These are phyloP conservation scores for Masticophis lateralis DNA, from an alignment of 2,797 vertebrate genomes.

Conservation along the genomic window DNA sequence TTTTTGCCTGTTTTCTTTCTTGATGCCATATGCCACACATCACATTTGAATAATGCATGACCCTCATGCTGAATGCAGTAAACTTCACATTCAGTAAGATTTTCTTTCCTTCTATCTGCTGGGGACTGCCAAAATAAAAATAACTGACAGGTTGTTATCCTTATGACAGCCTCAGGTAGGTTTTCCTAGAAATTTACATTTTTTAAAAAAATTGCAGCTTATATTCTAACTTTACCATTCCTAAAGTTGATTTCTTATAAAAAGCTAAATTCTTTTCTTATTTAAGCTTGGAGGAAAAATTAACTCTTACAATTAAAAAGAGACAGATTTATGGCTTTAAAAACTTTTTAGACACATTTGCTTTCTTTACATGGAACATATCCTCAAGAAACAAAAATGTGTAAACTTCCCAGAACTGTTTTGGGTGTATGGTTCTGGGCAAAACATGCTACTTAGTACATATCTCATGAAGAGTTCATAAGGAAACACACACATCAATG, in stretches of 20 bases:
- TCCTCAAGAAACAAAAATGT: conserved; percentile 57
- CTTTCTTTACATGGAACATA: conserved; percentile 62
- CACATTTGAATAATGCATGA: not conserved
- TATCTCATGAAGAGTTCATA: conserved; percentile 39
- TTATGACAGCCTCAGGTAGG: not conserved
- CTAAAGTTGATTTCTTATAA: conserved; percentile 25
- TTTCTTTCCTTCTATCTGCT: not conserved
- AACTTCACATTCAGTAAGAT: not conserved
- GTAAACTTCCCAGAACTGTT: conserved; percentile 69
- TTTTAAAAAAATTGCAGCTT: not conserved
- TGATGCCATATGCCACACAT: not conserved
- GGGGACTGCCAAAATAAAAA: not conserved
- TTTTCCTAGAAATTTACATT: not conserved
- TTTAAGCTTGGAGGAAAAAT: conserved; percentile 48
- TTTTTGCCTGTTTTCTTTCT: not conserved
- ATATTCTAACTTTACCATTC: not conserved
- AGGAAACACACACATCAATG: conserved; percentile 8
- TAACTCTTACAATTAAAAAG: conserved; percentile 55
- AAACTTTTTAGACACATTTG: conserved; percentile 61
- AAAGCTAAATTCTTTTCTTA: conserved; percentile 33
- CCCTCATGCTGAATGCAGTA: not conserved
- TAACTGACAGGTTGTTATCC: not conserved
- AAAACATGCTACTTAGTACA: conserved; percentile 57
- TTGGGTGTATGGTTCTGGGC: conserved; percentile 48
- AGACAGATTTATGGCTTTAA: conserved; percentile 9